These are phyloP conservation scores for Eunapius fragilis DNA, from an alignment of 37 sponge, comb jelly and placozoan species.

Conservation along the genomic window DNA sequence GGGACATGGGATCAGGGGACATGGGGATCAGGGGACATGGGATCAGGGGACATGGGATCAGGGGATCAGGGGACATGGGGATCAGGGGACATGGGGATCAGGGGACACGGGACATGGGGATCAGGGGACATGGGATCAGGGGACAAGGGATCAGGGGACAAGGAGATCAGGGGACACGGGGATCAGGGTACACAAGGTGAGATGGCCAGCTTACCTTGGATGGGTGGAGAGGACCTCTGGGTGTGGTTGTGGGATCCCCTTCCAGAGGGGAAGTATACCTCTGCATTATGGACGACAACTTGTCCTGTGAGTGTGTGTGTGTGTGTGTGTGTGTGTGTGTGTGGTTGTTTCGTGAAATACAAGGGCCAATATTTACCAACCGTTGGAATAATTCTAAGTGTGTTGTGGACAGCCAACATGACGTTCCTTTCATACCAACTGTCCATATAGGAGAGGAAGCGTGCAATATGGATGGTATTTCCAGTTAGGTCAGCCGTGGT, in stretches of 20 bases:
- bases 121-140: too few relatives aligned
- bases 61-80: too few relatives aligned
- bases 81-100: too few relatives aligned
- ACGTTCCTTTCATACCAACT: constrained; percentile 94
- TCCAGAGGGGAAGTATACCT: background rate
- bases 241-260: background rate
- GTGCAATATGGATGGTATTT: constrained; percentile 72
- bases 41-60: too few relatives aligned
- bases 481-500: constrained; percentile 24
- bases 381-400: constrained; percentile 60
- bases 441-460: constrained; percentile 82
- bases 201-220: constrained; percentile 7
- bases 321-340: background rate
- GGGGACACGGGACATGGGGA: too few relatives aligned
- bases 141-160: too few relatives aligned
- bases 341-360: background rate
- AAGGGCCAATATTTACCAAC: constrained; percentile 36
- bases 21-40: too few relatives aligned
- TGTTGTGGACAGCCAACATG: constrained; percentile 73
- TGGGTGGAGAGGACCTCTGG: constrained; percentile 6
- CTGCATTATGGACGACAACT: too few relatives aligned
- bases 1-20: too few relatives aligned
- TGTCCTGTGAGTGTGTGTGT: background rate
- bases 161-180: too few relatives aligned
- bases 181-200: too few relatives aligned